Evolutionary conservation across 2,888 invertebrate species (phyloP).

Genomic region (Apamea crenata): DNA sequence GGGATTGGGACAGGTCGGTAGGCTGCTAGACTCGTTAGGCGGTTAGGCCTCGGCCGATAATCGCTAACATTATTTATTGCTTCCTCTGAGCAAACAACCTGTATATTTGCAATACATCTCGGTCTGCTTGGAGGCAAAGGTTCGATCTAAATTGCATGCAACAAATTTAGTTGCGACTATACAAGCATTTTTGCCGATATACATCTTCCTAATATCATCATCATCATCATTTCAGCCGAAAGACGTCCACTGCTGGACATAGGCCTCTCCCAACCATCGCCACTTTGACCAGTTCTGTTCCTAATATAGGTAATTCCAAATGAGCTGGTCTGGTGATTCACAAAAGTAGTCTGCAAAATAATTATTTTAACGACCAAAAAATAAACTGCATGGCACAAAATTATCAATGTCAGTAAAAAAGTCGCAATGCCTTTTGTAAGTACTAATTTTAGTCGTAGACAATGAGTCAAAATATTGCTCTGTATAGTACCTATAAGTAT

Average conservation of each 20-base stretch:
- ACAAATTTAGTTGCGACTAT: neutral
- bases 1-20: slow-evolving; percentile 45
- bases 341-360: too few relatives aligned
- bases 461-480: neutral
- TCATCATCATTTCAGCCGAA: neutral
- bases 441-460: neutral
- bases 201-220: neutral
- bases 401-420: slow-evolving; percentile 7
- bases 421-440: neutral
- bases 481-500: neutral
- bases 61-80: slow-evolving; percentile 64
- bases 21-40: slow-evolving; percentile 46
- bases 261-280: neutral
- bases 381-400: neutral
- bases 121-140: slow-evolving; percentile 25
- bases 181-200: slow-evolving; percentile 1
- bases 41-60: slow-evolving; percentile 49
- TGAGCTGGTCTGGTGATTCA: neutral
- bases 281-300: neutral
- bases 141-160: slow-evolving; percentile 31
- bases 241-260: neutral
- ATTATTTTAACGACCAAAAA: slow-evolving; percentile 14
- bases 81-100: slow-evolving; percentile 66
- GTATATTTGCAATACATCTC: slow-evolving; percentile 61
- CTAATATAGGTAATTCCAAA: neutral